These are phyloP conservation scores for Stegastes partitus DNA, from an alignment of 2,113 vertebrate species.

Conservation along the genomic window DNA sequence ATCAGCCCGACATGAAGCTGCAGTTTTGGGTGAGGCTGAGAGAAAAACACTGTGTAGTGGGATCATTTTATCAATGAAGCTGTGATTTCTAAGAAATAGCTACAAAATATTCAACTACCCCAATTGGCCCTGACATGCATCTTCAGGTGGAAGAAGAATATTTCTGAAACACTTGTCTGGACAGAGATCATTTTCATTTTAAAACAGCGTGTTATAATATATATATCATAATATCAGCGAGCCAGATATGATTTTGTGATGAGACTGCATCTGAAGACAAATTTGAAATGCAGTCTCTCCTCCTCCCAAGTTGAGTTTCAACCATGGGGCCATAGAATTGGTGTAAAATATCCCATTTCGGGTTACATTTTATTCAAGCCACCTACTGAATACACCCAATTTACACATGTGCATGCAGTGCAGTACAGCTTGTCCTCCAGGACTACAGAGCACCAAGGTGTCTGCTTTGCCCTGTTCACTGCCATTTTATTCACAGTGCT, in stretches of 20 bases:
- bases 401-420: slow-evolving; percentile 7
- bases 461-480: slow-evolving; percentile 22
- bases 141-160: no score
- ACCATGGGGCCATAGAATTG: neutral
- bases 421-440: neutral
- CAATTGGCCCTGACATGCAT: no score
- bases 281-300: neutral
- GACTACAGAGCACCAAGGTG: slow-evolving; percentile 19
- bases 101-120: no score
- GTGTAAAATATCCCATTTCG: neutral
- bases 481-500: slow-evolving; percentile 33
- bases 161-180: no score
- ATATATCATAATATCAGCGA: neutral
- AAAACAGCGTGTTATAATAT: no score
- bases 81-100: no score
- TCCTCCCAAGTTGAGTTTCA: neutral
- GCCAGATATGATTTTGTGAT: slow-evolving; percentile 6
- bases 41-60: no score
- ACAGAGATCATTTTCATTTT: no score
- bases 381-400: neutral
- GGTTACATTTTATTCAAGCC: neutral
- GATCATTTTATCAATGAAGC: no score
- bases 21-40: no score
- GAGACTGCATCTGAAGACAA: slow-evolving; percentile 1
- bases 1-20: no score